Evolutionary conservation across 2,113 vertebrate genomes (phyloP).

Genomic region (Gymnarchus niloticus): DNA sequence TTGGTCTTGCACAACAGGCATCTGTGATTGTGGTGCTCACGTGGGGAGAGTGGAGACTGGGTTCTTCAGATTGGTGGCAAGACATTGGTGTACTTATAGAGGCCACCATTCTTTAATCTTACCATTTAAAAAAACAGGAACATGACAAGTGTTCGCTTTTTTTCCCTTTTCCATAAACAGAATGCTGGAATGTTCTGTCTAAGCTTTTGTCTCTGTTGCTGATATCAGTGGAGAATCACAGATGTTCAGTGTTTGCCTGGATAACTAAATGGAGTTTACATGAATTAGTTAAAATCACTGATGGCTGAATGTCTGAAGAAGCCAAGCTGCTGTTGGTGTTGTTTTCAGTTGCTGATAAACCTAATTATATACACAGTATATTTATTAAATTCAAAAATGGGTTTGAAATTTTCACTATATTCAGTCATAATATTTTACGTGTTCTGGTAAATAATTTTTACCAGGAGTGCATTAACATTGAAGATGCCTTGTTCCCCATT

Average conservation of each 20-base stretch:
- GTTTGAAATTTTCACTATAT: conserved; percentile 13
- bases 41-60: background rate
- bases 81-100: background rate
- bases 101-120: background rate
- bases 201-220: background rate
- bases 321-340: conserved; percentile 24
- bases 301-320: background rate
- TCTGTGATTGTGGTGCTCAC: background rate
- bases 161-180: background rate
- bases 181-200: background rate
- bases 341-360: background rate
- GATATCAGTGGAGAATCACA: background rate
- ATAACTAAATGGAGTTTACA: background rate
- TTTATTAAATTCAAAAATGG: conserved; percentile 12
- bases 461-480: background rate
- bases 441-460: background rate
- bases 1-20: background rate
- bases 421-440: background rate
- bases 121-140: background rate
- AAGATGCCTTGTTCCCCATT: background rate
- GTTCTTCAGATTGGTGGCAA: background rate
- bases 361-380: background rate
- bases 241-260: background rate
- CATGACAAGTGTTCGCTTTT: background rate
- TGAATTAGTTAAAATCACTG: background rate